These are phyloP conservation scores for Athalia circularis DNA, from an alignment of 2,888 invertebrate genomes.

Conservation along the genomic window DNA sequence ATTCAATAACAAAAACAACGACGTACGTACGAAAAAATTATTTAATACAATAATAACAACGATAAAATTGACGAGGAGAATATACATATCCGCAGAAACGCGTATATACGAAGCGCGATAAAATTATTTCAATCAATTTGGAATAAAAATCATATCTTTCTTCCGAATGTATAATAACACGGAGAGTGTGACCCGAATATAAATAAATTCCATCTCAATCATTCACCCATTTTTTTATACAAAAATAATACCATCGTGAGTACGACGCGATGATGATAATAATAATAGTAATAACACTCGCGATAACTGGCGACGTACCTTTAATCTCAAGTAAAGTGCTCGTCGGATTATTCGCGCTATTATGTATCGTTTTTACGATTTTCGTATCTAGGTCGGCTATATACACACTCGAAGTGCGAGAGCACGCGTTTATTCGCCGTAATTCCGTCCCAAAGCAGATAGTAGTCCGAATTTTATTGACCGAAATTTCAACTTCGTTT, in stretches of 20 bases:
- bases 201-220: too few relatives aligned
- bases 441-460: neutral
- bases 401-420: neutral
- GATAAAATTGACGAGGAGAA: neutral
- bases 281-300: neutral
- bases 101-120: neutral
- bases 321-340: slow-evolving; percentile 67
- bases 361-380: slow-evolving; percentile 70
- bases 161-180: too few relatives aligned
- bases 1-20: slow-evolving; percentile 10
- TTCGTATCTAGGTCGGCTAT: slow-evolving; percentile 64
- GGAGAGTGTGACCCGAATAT: too few relatives aligned
- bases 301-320: slow-evolving; percentile 55
- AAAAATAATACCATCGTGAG: neutral
- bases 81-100: neutral
- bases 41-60: slow-evolving; percentile 1
- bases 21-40: too few relatives aligned
- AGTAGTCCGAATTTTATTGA: slow-evolving; percentile 48
- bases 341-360: slow-evolving; percentile 59
- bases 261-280: neutral
- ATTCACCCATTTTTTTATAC: too few relatives aligned
- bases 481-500: slow-evolving; percentile 19
- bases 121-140: neutral
- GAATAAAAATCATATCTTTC: neutral
- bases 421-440: slow-evolving; percentile 51